Conservation (phyloP, 2,888 invertebrate genomes). For the Schizotus pectinicornis region DNA sequence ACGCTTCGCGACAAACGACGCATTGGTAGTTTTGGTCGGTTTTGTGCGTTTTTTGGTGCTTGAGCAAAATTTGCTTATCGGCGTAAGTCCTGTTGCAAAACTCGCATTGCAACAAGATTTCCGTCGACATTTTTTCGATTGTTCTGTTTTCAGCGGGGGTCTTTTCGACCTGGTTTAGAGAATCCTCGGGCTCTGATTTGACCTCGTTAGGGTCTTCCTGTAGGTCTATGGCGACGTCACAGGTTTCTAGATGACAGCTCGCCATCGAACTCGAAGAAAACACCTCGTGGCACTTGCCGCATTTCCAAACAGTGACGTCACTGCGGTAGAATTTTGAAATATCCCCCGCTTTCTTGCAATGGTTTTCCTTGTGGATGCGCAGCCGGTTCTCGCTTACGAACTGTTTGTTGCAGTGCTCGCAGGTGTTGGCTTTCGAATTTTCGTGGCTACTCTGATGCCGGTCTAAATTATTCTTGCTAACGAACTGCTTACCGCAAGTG, state of each 20-base stretch:
- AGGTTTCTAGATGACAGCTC: conserved; percentile 46
- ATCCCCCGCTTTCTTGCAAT: conserved; percentile 57
- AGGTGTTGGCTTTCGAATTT: conserved; percentile 53
- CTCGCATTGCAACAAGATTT: conserved; percentile 64
- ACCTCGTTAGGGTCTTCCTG: conserved; percentile 6
- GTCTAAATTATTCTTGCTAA: conserved; percentile 55
- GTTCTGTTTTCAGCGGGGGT: conserved; percentile 30
- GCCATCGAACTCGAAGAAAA: conserved; percentile 53
- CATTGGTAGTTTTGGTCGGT: conserved; percentile 60
- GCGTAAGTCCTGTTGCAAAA: conserved; percentile 67
- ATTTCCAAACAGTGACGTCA: conserved; percentile 58
- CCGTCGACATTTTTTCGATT: conserved; percentile 55
- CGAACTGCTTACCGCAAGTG: conserved; percentile 56
- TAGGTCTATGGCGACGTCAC: conserved; percentile 27
- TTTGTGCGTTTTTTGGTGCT: conserved; percentile 58
- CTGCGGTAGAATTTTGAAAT: conserved; percentile 58
- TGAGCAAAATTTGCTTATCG: conserved; percentile 59
- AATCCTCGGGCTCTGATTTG: conserved; percentile 17
- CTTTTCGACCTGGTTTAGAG: conserved; percentile 20
- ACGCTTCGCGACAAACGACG: conserved; percentile 56
- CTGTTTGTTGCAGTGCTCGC: conserved; percentile 57
- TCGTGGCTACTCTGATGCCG: conserved; percentile 55
- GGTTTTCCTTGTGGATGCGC: conserved; percentile 58
- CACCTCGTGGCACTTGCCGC: conserved; percentile 56
- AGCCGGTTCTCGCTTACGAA: conserved; percentile 58